Evolutionary conservation across 2,888 invertebrate genomes (phyloP).

Genomic region (Melangyna quadrimaculata): DNA sequence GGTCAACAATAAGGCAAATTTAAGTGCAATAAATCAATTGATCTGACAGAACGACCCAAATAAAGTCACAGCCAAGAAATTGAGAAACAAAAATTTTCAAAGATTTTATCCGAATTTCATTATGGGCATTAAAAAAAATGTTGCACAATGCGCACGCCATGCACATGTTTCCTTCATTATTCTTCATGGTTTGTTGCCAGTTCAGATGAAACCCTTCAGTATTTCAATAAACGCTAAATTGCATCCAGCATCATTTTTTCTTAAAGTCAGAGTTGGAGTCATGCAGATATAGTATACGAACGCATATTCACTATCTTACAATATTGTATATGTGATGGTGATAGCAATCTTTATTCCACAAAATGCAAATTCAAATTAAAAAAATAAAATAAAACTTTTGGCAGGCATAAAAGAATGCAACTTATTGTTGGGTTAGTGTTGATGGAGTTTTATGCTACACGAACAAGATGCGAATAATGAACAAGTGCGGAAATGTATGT

Average conservation of each 20-base stretch:
- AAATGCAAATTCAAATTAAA: slow-evolving; percentile 40
- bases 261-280: background rate
- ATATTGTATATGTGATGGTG: background rate
- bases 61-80: slow-evolving; percentile 45
- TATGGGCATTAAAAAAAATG: background rate
- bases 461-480: slow-evolving; percentile 49
- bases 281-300: background rate
- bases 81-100: slow-evolving; percentile 41
- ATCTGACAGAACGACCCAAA: slow-evolving; percentile 61
- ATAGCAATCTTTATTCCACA: slow-evolving; percentile 50
- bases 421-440: slow-evolving; percentile 51
- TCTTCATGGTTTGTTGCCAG: slow-evolving; percentile 23
- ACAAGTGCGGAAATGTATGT: slow-evolving; percentile 61
- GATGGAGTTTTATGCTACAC: slow-evolving; percentile 9
- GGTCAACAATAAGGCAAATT: slow-evolving; percentile 7
- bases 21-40: slow-evolving; percentile 47
- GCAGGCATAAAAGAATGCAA: slow-evolving; percentile 49
- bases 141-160: slow-evolving; percentile 4
- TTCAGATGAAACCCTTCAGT: slow-evolving; percentile 28
- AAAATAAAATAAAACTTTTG: slow-evolving; percentile 46
- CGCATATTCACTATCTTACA: background rate
- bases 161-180: slow-evolving; percentile 37
- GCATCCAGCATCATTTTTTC: slow-evolving; percentile 14
- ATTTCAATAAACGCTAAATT: slow-evolving; percentile 32
- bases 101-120: slow-evolving; percentile 44